Conservation (phyloP, 2,113 vertebrate genomes). For the Callaeas wilsoni region DNA sequence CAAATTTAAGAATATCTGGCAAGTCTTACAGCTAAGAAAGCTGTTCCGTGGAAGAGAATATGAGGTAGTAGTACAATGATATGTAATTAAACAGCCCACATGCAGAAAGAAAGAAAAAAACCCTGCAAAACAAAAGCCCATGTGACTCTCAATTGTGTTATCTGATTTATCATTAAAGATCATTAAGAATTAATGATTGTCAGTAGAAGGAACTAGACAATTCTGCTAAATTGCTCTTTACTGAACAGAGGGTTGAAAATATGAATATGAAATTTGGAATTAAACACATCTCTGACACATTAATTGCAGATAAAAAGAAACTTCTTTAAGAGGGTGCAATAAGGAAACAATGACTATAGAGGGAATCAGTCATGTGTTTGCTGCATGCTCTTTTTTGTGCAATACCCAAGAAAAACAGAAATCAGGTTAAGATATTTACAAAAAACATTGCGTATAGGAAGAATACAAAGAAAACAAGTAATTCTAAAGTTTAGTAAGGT, state of each 20-base stretch:
- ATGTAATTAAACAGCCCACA: slow-evolving; percentile 21
- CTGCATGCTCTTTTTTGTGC: not conserved
- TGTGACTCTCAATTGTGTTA: slow-evolving; percentile 1
- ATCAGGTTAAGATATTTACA: not conserved
- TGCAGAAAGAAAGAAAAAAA: not conserved
- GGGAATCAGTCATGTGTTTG: not conserved
- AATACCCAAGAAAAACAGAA: not conserved
- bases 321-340: not conserved
- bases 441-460: not conserved
- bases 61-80: not conserved
- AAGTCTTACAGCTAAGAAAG: not conserved
- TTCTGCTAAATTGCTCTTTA: slow-evolving; percentile 14
- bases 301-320: slow-evolving; percentile 36
- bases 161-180: slow-evolving; percentile 23
- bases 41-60: not conserved
- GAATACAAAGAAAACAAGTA: not conserved
- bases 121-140: not conserved
- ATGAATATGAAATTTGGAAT: slow-evolving; percentile 30
- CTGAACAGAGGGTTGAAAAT: not conserved
- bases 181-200: slow-evolving; percentile 20
- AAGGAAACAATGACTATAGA: not conserved
- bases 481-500: not conserved
- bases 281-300: slow-evolving; percentile 18
- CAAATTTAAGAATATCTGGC: not conserved
- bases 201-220: slow-evolving; percentile 36